These are phyloP conservation scores for Epinotia demarniana DNA, from an alignment of 2,888 invertebrate genomes.

Conservation along the genomic window DNA sequence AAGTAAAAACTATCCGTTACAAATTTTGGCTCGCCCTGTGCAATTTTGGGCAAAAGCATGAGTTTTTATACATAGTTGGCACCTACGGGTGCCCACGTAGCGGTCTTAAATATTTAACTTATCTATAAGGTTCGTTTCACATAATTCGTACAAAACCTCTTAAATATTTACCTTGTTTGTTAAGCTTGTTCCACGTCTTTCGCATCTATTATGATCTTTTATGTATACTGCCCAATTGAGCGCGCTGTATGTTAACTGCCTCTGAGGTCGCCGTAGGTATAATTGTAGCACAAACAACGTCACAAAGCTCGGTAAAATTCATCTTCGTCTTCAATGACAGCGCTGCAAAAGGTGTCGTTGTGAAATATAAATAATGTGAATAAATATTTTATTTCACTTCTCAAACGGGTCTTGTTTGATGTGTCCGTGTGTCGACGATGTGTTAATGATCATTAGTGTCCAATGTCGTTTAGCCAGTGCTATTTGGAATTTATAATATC, in stretches of 20 bases:
- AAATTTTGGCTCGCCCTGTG: conserved; percentile 14
- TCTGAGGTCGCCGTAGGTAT: conserved; percentile 53
- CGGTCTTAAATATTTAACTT: conserved; percentile 31
- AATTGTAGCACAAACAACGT: conserved; percentile 48
- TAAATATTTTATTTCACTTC: conserved; percentile 59
- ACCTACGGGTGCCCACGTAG: conserved; percentile 14
- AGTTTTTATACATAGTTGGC: not conserved
- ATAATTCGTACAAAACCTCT: conserved; percentile 11
- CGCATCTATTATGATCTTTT: conserved; percentile 39
- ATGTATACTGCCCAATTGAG: conserved; percentile 56
- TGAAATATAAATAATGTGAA: conserved; percentile 57
- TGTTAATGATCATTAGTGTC: conserved; percentile 31
- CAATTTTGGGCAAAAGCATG: not conserved
- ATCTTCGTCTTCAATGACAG: conserved; percentile 66
- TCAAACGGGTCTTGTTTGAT: conserved; percentile 60
- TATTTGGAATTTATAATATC: not conserved
- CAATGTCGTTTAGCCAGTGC: conserved; percentile 5
- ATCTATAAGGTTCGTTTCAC: conserved; percentile 7
- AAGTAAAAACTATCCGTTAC: not conserved
- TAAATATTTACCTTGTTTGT: conserved; percentile 41
- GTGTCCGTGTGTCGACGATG: conserved; percentile 35
- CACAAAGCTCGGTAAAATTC: conserved; percentile 49
- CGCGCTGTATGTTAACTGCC: conserved; percentile 47
- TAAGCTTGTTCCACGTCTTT: conserved; percentile 33
- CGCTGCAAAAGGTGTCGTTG: conserved; percentile 63